Percentiles rank a stretch among this genome's conserved stretches.
Conservation (phyloP, 2,797 vertebrate species). For the Eupleurogrammus muticus region DNA sequence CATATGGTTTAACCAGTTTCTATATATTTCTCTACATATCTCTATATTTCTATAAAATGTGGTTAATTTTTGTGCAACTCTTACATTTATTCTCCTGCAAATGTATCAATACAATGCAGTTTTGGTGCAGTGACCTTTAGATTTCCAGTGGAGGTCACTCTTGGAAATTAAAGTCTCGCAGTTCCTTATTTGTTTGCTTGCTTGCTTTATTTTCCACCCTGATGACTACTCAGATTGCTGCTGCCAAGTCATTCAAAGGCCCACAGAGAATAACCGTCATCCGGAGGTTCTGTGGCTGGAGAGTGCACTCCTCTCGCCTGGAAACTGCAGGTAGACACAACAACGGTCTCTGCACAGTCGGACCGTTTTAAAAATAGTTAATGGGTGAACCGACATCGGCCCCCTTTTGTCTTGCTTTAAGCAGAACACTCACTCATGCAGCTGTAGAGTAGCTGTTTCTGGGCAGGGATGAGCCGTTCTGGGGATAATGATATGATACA, state of each 20-base stretch:
- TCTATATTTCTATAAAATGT: background rate
- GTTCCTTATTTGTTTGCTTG: slow-evolving; percentile 49
- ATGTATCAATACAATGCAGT: slow-evolving; percentile 17
- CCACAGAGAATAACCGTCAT: slow-evolving; percentile 36
- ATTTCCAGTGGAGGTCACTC: slow-evolving; percentile 36
- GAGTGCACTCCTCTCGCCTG: slow-evolving; percentile 26
- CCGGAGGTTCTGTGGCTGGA: slow-evolving; percentile 18
- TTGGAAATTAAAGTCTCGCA: slow-evolving; percentile 27
- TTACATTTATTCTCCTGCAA: slow-evolving; percentile 5
- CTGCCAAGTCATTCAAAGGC: slow-evolving; percentile 31
- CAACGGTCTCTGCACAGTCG: background rate
- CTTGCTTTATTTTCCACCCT: slow-evolving; percentile 53
- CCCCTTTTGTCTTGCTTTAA: slow-evolving; percentile 1
- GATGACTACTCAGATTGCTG: slow-evolving; percentile 39
- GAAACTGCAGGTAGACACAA: slow-evolving; percentile 31
- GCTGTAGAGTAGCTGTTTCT: background rate
- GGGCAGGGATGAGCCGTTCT: background rate
- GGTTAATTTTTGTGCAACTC: background rate
- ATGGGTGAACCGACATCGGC: slow-evolving; percentile 18
- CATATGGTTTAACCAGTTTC: slow-evolving; percentile 21
- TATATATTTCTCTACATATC: background rate
- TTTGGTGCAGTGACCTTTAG: slow-evolving; percentile 32
- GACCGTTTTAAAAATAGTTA: slow-evolving; percentile 21
- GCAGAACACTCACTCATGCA: background rate
- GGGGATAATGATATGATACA: slow-evolving; percentile 47